These are phyloP conservation scores for Falcaria lacertinaria DNA, from an alignment of 2,888 invertebrate species.

Conservation along the genomic window DNA sequence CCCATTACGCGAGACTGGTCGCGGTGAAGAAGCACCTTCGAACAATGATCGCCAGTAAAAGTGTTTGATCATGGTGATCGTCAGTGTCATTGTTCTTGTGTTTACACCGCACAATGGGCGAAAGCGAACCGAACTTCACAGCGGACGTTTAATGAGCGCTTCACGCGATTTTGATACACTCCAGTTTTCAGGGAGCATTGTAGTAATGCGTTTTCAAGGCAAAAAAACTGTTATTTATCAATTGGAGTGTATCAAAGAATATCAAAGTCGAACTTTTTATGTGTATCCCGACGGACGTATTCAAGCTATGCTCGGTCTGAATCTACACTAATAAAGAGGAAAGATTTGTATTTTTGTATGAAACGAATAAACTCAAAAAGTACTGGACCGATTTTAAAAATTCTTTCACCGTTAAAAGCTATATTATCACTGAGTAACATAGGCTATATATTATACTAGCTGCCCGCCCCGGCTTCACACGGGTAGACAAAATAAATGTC, in stretches of 20 bases:
- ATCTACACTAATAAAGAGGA: too few relatives aligned
- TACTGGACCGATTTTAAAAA: too few relatives aligned
- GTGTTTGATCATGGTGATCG: conserved; percentile 11
- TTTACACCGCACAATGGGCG: conserved; percentile 25
- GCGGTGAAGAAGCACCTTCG: background rate
- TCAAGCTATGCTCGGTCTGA: too few relatives aligned
- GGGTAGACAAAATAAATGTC: too few relatives aligned
- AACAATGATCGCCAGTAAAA: conserved; percentile 13
- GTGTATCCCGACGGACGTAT: too few relatives aligned
- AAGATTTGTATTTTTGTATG: too few relatives aligned
- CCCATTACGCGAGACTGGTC: background rate
- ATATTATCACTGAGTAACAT: too few relatives aligned
- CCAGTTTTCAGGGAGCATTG: conserved; percentile 9
- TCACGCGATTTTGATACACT: conserved; percentile 6
- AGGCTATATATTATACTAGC: too few relatives aligned
- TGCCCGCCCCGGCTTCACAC: too few relatives aligned
- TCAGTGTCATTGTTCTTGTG: conserved; percentile 7
- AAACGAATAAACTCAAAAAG: too few relatives aligned
- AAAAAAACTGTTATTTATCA: background rate
- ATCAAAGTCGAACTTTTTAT: too few relatives aligned
- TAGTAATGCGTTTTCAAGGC: background rate
- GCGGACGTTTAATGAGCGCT: conserved; percentile 11
- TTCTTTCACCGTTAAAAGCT: too few relatives aligned
- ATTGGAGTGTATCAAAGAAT: background rate
- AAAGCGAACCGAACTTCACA: conserved; percentile 25